A percentile compares a stretch with the other conserved stretches of the same genome.
Conservation (phyloP, 2,888 invertebrate species). For the Amiota communis region DNA sequence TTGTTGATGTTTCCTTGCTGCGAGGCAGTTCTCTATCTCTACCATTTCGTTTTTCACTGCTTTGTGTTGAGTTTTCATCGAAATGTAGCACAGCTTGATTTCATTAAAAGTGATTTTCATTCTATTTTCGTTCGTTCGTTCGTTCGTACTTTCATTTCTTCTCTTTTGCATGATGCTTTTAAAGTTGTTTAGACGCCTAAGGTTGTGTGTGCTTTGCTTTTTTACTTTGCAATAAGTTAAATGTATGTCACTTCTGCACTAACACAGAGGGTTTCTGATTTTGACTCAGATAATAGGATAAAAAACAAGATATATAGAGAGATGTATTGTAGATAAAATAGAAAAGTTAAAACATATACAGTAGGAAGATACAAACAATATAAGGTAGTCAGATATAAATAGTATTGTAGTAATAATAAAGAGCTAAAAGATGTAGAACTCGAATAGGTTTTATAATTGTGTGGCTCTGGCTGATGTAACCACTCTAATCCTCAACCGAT, state of each 20-base stretch:
- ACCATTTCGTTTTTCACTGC: neutral
- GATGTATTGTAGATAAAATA: too few species aligned
- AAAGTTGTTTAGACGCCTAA: neutral
- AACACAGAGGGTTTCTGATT: neutral
- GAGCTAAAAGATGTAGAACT: too few species aligned
- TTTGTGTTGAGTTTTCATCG: neutral
- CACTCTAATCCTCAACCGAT: too few species aligned
- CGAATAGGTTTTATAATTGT: too few species aligned
- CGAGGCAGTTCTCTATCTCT: neutral
- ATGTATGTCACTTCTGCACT: neutral
- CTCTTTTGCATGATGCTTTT: neutral
- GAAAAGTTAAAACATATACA: too few species aligned
- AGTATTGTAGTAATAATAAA: too few species aligned
- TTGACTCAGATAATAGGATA: too few species aligned
- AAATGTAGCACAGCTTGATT: conserved; percentile 1
- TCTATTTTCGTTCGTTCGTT: neutral
- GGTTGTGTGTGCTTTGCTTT: neutral
- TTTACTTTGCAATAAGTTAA: neutral
- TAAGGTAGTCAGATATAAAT: too few species aligned
- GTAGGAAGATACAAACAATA: too few species aligned
- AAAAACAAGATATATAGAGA: too few species aligned
- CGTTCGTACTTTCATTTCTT: too few species aligned
- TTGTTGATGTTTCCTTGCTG: neutral
- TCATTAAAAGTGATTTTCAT: neutral
- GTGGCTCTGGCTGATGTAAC: too few species aligned